These are phyloP conservation scores for Indri indri DNA, from an alignment of 2,113 vertebrate genomes.

Conservation along the genomic window DNA sequence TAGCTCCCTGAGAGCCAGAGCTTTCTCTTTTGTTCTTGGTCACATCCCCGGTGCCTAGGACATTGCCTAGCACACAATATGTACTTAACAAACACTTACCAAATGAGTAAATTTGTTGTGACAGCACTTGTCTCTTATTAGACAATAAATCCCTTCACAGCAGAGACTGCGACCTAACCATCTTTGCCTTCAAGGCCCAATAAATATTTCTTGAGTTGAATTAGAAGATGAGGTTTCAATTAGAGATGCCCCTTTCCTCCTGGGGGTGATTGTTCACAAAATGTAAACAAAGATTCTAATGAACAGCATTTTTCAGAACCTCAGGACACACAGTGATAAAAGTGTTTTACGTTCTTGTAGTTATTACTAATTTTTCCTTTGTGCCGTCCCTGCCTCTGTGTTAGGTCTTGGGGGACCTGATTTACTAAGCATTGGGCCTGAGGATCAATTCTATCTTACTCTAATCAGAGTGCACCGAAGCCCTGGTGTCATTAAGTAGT, in stretches of 20 bases:
- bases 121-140: neutral
- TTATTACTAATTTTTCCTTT: neutral
- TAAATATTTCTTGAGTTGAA: conserved; percentile 6
- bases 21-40: neutral
- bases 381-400: neutral
- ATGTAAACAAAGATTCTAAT: neutral
- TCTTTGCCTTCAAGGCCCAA: neutral
- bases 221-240: neutral
- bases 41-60: neutral
- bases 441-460: conserved; percentile 26
- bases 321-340: neutral
- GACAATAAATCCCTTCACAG: neutral
- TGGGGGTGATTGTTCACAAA: neutral
- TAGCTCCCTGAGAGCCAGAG: neutral
- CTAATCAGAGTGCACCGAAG: neutral
- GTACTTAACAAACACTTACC: neutral
- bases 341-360: neutral
- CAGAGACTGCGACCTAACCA: neutral
- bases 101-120: neutral
- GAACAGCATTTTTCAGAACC: neutral
- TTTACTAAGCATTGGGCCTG: neutral
- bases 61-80: neutral
- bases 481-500: neutral
- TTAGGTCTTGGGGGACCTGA: neutral
- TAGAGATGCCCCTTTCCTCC: neutral